phyloP scores from a whole-genome alignment of 2,797 vertebrate genomes.

The Cacajao melanocephalus region DNA sequence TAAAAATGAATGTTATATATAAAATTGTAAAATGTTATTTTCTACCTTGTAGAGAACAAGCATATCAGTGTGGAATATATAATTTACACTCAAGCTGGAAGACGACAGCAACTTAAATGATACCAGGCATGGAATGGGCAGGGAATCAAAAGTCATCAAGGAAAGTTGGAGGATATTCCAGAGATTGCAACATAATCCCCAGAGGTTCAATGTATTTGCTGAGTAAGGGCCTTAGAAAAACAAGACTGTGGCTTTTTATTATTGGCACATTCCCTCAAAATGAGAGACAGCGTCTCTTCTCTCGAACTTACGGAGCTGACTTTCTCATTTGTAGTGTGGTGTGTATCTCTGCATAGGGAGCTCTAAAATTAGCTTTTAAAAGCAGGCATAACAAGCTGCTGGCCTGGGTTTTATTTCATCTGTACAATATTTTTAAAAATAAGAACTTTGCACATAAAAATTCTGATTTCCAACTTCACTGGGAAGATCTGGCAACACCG shows the following conservation, averaged over 20 bases:
- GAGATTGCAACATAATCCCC: neutral
- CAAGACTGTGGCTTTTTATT: neutral
- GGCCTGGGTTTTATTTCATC: conserved; percentile 34
- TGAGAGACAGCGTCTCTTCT: conserved; percentile 7
- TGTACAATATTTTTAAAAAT: conserved; percentile 11
- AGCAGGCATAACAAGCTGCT: conserved; percentile 17
- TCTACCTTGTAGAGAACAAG: conserved; percentile 47
- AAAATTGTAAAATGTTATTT: conserved; percentile 61
- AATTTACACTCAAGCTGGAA: conserved; percentile 52
- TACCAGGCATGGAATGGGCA: neutral
- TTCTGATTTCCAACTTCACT: neutral
- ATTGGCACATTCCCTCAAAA: neutral
- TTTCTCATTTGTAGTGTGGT: neutral
- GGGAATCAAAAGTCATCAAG: neutral
- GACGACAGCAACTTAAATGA: neutral
- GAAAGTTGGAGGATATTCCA: conserved; percentile 14
- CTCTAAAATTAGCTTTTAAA: conserved; percentile 53
- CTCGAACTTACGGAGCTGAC: neutral
- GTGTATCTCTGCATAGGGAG: neutral
- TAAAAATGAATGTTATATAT: conserved; percentile 61
- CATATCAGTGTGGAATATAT: conserved; percentile 5
- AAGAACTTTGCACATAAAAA: neutral
- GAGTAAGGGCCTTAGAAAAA: conserved; percentile 27
- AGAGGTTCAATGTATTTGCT: neutral
- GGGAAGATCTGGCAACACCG: neutral